Percentiles rank a stretch among this genome's conserved stretches.
These are phyloP conservation scores for Caenorhabditis macrosperma DNA, from an alignment of 2,888 invertebrate genomes.

Conservation along the genomic window DNA sequence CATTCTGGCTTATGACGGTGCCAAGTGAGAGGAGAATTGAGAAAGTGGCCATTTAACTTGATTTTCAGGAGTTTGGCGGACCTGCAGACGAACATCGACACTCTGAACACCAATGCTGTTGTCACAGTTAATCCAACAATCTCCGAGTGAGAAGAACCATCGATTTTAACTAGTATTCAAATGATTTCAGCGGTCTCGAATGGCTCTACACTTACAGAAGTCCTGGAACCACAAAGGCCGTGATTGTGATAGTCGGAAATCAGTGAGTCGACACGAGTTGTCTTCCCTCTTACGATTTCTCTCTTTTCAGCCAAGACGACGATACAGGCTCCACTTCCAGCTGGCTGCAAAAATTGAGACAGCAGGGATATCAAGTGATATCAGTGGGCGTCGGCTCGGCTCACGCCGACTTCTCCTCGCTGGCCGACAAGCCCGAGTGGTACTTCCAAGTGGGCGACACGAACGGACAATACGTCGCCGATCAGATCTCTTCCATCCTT, in stretches of 20 bases:
- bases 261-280: constrained; percentile 3
- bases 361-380: constrained; percentile 17
- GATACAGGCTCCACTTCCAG: not conserved
- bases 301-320: constrained; percentile 5
- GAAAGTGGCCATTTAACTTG: not conserved
- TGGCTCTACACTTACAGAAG: not conserved
- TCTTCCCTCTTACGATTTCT: not conserved
- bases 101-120: not conserved
- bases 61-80: constrained; percentile 12
- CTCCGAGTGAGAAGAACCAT: constrained; percentile 1
- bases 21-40: constrained; percentile 16
- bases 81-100: constrained; percentile 20
- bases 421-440: not conserved
- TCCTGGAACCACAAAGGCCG: not conserved
- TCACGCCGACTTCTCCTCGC: constrained; percentile 3
- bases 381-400: constrained; percentile 15
- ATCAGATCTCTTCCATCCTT: constrained; percentile 9
- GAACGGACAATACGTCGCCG: not conserved
- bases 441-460: constrained; percentile 1
- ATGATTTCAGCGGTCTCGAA: constrained; percentile 23
- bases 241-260: constrained; percentile 37
- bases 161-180: not conserved
- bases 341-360: not conserved
- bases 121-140: constrained; percentile 5
- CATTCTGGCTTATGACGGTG: not conserved